Evolutionary conservation across 1,140 invertebrate genomes (phyloP), one percentile per base, ranked within the genome.

Genomic region (Magallana gigas): DNA sequence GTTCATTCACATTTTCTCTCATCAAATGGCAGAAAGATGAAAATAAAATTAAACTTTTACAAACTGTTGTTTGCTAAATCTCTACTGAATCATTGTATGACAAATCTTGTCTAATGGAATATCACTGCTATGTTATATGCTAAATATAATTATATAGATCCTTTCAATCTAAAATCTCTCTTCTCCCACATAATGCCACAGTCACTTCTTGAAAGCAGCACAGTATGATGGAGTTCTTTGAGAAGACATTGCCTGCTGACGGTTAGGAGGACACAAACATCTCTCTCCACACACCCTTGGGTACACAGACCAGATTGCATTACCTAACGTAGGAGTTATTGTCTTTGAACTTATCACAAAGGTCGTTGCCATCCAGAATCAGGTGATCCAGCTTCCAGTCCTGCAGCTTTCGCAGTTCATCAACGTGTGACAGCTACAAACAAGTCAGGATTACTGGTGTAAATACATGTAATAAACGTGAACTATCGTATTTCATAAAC

Each of bases 261-360:
- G 8, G 36, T 8, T 29, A 36, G 23, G 23, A 76, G 68, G 36
- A 29, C 8, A 76, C 23, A 76, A 76, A 29, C 68, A 29, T 76
- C 68, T 9, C 36, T 6, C 68, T 76, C 68, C 23, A 76, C 68
- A 76, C 68, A 76, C 23, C 12, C 68, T 36, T 18, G 68, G 18
- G 68, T 18, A 76, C 18, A 29, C 36, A 12, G 23, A 29, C 68
- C 23, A 11, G 8, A 29, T 76, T 29, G 23, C 48, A 58, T 96
- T 98, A 98, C 98, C 97, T 98, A 95, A 98, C 95, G 94, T 98
- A 98, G n/a, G 96, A 95, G 90, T 96, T 95, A 92, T 97, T 96
- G 90, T 97, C 96, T 94, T 96, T 96, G 94, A 97, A 98, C 92
- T 96, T 97, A 92, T 96, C 96, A 94, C 96, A 97, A 16, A 98